A percentile compares a stretch with the other conserved stretches of the same genome.
phyloP scores from a whole-genome alignment of 2,888 invertebrate genomes.

The Phorcus lineatus region DNA sequence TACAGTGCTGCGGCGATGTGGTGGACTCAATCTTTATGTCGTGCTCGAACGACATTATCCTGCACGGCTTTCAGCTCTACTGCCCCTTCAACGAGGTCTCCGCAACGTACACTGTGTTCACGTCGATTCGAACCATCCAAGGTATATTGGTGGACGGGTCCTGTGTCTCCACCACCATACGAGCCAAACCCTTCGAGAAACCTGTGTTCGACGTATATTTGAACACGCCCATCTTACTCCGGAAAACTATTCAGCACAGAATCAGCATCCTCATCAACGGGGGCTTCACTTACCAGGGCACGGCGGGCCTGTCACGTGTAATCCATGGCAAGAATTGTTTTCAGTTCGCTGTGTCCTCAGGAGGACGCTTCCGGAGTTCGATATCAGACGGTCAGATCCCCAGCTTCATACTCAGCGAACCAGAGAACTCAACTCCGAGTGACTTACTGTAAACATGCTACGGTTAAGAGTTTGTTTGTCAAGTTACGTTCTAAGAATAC shows the following conservation, averaged over 20 bases:
- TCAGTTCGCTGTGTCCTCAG: neutral
- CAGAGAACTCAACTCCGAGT: neutral
- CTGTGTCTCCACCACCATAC: neutral
- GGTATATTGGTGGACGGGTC: neutral
- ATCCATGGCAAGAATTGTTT: neutral
- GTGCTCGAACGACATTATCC: constrained; percentile 24
- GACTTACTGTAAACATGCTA: no score
- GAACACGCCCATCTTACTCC: neutral
- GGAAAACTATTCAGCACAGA: neutral
- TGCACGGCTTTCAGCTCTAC: constrained; percentile 24
- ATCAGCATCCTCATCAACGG: neutral
- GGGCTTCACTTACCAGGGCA: neutral
- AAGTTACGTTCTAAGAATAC: no score
- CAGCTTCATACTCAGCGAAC: neutral
- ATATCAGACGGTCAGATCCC: neutral
- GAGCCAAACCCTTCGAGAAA: neutral
- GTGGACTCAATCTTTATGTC: constrained; percentile 25
- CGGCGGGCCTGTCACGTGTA: constrained; percentile 7
- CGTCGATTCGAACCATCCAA: neutral
- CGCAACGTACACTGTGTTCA: neutral
- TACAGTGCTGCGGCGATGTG: constrained; percentile 6
- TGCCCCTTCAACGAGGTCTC: neutral
- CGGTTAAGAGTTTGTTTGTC: no score
- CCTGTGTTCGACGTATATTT: neutral
- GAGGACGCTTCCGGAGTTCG: neutral